Evolutionary conservation across 2,888 invertebrate genomes (phyloP).

Genomic region (Clepsis dumicolana): DNA sequence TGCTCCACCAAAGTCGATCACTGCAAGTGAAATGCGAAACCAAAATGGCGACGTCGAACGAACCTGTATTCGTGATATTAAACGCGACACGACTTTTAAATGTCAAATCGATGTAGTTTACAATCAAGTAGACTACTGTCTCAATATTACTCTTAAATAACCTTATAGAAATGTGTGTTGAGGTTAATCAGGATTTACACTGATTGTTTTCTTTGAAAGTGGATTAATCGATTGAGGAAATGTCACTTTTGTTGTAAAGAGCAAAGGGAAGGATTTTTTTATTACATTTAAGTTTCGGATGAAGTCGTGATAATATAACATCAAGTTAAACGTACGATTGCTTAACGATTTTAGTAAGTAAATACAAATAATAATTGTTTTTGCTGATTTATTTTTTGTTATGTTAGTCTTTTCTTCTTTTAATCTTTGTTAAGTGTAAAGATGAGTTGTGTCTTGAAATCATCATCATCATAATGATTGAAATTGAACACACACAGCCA

Average conservation of each 20-base stretch:
- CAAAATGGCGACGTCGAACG: constrained; percentile 21
- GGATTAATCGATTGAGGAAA: constrained; percentile 10
- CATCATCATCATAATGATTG: no score
- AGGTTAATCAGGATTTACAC: constrained; percentile 32
- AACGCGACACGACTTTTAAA: constrained; percentile 39
- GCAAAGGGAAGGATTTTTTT: no score
- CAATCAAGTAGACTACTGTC: constrained; percentile 26
- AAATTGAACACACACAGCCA: background rate
- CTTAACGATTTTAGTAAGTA: no score
- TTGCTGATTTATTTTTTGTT: no score
- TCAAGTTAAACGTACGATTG: no score
- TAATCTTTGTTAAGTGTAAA: no score
- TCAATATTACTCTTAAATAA: constrained; percentile 22
- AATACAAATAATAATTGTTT: no score
- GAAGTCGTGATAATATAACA: no score
- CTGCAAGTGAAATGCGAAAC: constrained; percentile 26
- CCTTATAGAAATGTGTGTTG: constrained; percentile 16
- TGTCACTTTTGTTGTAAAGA: background rate
- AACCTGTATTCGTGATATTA: constrained; percentile 39
- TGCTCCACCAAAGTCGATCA: background rate
- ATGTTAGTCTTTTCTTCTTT: no score
- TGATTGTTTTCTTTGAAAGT: constrained; percentile 7
- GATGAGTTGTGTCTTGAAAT: no score
- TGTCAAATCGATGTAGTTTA: constrained; percentile 35
- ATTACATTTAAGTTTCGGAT: no score